These are phyloP conservation scores for Pterophyllum scalare DNA, from an alignment of 2,113 vertebrate genomes.

Conservation along the genomic window DNA sequence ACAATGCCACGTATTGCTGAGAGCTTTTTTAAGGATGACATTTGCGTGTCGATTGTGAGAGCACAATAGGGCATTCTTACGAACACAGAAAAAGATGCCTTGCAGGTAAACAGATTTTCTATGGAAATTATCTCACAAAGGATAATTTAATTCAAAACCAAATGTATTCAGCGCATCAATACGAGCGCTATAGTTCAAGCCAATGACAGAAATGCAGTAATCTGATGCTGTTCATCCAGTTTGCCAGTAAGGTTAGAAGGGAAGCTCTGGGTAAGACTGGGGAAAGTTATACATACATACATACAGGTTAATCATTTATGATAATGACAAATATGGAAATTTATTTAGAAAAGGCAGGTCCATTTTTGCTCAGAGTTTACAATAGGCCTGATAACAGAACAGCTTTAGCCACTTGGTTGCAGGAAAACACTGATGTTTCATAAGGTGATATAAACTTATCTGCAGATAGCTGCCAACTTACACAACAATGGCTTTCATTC, in stretches of 20 bases:
- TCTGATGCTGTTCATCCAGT: not conserved
- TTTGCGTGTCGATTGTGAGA: not conserved
- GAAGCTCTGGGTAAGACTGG: rapidly evolving
- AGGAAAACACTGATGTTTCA: not conserved
- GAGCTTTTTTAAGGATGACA: not conserved
- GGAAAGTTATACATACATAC: rapidly evolving
- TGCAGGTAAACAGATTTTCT: not conserved
- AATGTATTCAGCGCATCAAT: not conserved
- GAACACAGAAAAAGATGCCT: not conserved
- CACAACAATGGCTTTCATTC: not conserved
- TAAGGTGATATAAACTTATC: not conserved
- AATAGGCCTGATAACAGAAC: not conserved
- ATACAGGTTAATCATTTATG: not conserved
- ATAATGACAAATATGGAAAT: rapidly evolving
- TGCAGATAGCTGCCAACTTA: not conserved
- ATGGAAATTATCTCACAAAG: not conserved
- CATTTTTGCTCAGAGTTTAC: not conserved
- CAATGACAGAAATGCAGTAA: not conserved
- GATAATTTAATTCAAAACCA: not conserved
- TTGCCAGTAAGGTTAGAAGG: not conserved
- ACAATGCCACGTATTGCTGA: too few species aligned
- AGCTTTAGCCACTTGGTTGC: not conserved
- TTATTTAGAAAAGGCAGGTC: not conserved
- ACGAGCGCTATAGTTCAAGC: not conserved
- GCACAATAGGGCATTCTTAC: not conserved